A percentile compares a stretch with the other conserved stretches of the same genome.
Evolutionary conservation across 1,140 invertebrate species (phyloP).

Genomic region (Musca domestica): DNA sequence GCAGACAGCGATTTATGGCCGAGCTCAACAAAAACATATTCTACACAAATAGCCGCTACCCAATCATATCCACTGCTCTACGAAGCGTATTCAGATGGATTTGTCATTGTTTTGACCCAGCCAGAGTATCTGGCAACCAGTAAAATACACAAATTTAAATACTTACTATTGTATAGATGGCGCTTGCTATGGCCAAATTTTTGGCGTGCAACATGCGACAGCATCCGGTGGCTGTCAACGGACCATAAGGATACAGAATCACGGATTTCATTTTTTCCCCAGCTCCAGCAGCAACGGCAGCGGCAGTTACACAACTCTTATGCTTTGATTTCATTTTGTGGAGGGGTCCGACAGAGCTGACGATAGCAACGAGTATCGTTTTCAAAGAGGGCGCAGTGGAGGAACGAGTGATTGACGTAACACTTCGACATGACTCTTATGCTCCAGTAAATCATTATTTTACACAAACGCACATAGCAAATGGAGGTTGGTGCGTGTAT

Average conservation of each 20-base stretch:
- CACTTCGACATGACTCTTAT: not conserved
- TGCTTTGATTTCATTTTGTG: slow-evolving; percentile 28
- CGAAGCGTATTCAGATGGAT: too few relatives aligned
- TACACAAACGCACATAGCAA: not conserved
- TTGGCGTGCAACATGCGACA: slow-evolving; percentile 63
- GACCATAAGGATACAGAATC: slow-evolving; percentile 57
- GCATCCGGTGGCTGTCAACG: slow-evolving; percentile 56
- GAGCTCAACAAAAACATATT: too few relatives aligned
- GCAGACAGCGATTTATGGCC: too few relatives aligned
- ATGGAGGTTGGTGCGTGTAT: not conserved
- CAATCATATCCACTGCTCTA: too few relatives aligned
- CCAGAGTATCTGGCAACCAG: too few relatives aligned
- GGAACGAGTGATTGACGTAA: not conserved
- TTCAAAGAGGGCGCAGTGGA: not conserved
- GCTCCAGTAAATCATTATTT: not conserved
- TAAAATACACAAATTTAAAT: not conserved
- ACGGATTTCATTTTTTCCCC: slow-evolving; percentile 56
- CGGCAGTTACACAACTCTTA: slow-evolving; percentile 36
- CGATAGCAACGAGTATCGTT: too few relatives aligned
- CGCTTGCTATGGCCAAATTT: slow-evolving; percentile 65
- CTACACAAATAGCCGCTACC: too few relatives aligned
- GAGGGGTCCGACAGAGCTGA: not conserved
- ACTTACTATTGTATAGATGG: slow-evolving; percentile 67
- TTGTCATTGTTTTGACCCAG: too few relatives aligned
- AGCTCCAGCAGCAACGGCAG: slow-evolving; percentile 26